Conservation (phyloP, 1,140 invertebrate genomes). For the Thrips palmi region DNA sequence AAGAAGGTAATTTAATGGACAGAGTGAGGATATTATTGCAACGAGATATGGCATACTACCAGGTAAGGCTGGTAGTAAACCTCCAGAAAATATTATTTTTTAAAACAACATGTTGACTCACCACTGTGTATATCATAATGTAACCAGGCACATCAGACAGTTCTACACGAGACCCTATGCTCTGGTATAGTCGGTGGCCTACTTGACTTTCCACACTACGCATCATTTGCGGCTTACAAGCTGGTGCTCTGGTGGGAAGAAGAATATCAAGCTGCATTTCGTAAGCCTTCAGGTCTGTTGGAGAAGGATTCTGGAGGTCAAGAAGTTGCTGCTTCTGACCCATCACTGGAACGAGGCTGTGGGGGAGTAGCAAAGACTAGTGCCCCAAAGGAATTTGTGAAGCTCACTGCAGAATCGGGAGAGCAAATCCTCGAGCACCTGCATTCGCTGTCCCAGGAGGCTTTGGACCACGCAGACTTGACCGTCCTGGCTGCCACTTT, state of each 20-base stretch:
- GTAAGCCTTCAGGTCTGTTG: slow-evolving; percentile 28
- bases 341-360: slow-evolving; percentile 15
- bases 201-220: slow-evolving; percentile 57
- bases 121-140: too few species aligned
- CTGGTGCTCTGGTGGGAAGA: slow-evolving; percentile 59
- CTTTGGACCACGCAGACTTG: slow-evolving; percentile 59
- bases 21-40: slow-evolving; percentile 56
- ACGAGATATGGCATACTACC: slow-evolving; percentile 60
- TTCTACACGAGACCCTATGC: slow-evolving; percentile 54
- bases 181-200: slow-evolving; percentile 49
- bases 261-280: slow-evolving; percentile 38
- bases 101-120: too few species aligned
- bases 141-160: slow-evolving; percentile 53
- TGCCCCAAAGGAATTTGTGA: slow-evolving; percentile 48
- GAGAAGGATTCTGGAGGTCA: slow-evolving; percentile 11
- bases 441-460: slow-evolving; percentile 56
- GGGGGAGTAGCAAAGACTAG: slow-evolving; percentile 44
- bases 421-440: slow-evolving; percentile 52
- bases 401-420: slow-evolving; percentile 43
- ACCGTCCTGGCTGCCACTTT: slow-evolving; percentile 56
- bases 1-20: slow-evolving; percentile 70
- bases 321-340: background rate
- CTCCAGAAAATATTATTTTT: background rate
- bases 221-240: slow-evolving; percentile 61
- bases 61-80: too few species aligned